These are phyloP conservation scores for Hyaena hyaena DNA, from an alignment of 2,113 vertebrate species.

Conservation along the genomic window DNA sequence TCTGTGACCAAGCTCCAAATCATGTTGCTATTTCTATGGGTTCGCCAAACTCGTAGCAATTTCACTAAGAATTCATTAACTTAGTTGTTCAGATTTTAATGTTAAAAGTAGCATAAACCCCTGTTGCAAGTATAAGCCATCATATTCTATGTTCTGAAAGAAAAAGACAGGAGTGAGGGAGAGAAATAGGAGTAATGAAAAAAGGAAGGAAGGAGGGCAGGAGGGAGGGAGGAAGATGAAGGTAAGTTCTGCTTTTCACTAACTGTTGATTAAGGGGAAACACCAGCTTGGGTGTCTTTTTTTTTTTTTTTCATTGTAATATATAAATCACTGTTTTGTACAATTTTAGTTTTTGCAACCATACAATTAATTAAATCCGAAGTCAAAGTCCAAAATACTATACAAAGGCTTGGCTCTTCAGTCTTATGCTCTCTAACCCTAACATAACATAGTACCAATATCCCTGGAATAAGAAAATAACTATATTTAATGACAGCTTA, in stretches of 20 bases:
- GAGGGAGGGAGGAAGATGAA: not conserved
- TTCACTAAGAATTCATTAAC: not conserved
- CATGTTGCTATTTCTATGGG: not conserved
- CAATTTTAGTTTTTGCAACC: not conserved
- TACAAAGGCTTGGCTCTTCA: not conserved
- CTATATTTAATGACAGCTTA: not conserved
- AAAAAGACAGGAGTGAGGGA: not conserved
- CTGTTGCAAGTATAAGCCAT: not conserved
- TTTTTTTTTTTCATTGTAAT: not conserved
- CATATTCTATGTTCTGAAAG: not conserved
- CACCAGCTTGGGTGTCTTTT: not conserved
- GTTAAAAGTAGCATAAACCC: not conserved
- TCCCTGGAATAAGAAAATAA: not conserved
- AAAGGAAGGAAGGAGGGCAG: not conserved
- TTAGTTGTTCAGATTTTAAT: not conserved
- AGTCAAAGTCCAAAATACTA: not conserved
- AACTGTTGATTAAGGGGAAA: not conserved
- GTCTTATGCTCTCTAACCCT: not conserved
- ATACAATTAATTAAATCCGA: not conserved
- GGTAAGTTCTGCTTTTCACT: not conserved
- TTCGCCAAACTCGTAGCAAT: not conserved
- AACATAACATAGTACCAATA: not conserved
- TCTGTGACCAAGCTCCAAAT: not conserved
- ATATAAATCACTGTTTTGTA: not conserved
- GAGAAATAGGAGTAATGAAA: not conserved